Evolutionary conservation across 2,113 vertebrate species (phyloP), one percentile per base, ranked within the genome.

Genomic region (Macquaria ambigua): DNA sequence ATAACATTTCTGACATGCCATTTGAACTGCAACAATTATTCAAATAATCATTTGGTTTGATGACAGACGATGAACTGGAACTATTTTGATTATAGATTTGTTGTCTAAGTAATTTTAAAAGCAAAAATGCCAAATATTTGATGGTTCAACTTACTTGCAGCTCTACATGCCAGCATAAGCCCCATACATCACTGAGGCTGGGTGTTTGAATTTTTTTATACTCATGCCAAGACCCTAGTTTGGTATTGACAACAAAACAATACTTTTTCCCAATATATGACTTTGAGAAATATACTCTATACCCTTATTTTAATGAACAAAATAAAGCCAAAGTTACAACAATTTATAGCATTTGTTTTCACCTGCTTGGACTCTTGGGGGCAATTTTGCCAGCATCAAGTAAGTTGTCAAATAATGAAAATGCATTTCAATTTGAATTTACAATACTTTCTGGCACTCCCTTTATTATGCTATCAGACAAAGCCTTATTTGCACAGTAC

Each of bases 401-500:
- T n/a, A 41, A 56, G 0, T 62, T 68, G 23, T 16, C 18, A 59
- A 43, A 66, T 50, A 21, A 16, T 20, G 53, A 76, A 71, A 75
- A 56, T 39, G 23, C 11, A 14, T 53, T 61, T 59, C 58, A 43
- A 66, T 66, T 82, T 53, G 50, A 25, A 37, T 41, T 62, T 28
- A 39, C 25, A 56, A 78, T 71, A 46, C 69, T 74, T 46, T 52
- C n/a, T 48, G 37, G 25, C 66, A 71, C 15, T 23, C 43, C 28
- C 59, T 76, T 23, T 23, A 37, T 46, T 58, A 21, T 64, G 66
- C 46, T 10, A 43, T 64, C 46, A 74, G 69, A 79, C 16, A 59
- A 72, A 58, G 25, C 5, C 34, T 43, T 31, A 77, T 61, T 62
- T 74, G 34, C 59, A 58, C 16, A 31, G 25, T 52, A 56, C 25